Base-by-base conservation (phyloP, 2,113 vertebrate genomes). In the Chroicocephalus ridibundus region DNA sequence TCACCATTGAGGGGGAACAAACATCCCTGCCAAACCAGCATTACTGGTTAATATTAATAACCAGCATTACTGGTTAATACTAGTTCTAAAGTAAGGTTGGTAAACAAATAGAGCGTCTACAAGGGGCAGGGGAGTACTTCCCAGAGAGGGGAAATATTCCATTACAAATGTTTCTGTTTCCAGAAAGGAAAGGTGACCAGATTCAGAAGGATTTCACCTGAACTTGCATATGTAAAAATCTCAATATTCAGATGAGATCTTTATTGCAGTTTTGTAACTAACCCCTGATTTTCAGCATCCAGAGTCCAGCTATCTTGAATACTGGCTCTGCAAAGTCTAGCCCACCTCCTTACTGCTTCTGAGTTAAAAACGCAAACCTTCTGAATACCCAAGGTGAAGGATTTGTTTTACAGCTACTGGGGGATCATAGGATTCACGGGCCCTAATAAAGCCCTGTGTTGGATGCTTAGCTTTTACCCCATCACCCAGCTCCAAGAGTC, bases 11-110 rank as follows among this genome's bases (percentile, higher is more conserved):
- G 47, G 78, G 75, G 66, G 70, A 78, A 84, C 90, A 61, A 46
- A 11, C 36, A 74, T 82, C 80, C 62, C 89, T 93, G 79, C 62
- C 94, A 82, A 66, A 64, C 38, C 9, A 96, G 62, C 60, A 86
- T 94, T 76, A 4, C 58, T 68, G 65, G 54, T 69, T 92, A 97
- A 93, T 88, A 69, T 38, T 38, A 38, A 38, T 38, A 38, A 38
- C 38, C 38, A 96, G 62, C 60, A 86, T 94, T 76, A 4, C 58
- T 68, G 65, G 54, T 69, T 92, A 97, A 93, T 88, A 69, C 69
- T 34, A 8, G 61, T 52, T 90, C 84, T 74, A 47, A 92, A 94
- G 85, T 82, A 25, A 71, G 68, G 10, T 11, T 76, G 92, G 87
- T 90, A 96, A 97, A 95, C 70, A 92, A 88, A 85, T 15, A 82